Conservation (phyloP, 2,113 vertebrate genomes). For the Lanius collurio region DNA sequence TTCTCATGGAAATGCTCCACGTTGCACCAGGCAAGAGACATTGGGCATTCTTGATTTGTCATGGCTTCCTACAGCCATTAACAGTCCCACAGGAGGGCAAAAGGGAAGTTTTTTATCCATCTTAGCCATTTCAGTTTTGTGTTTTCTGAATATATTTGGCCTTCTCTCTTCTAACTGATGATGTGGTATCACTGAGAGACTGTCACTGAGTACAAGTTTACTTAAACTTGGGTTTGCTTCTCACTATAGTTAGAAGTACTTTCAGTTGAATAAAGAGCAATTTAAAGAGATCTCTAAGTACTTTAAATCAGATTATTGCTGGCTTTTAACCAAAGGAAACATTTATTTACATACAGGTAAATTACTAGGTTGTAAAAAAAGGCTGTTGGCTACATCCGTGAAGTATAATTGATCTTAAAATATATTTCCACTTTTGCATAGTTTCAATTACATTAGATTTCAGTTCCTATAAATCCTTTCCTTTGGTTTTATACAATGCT, state of each 20-base stretch:
- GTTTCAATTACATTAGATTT: background rate
- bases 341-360: background rate
- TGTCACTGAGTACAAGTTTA: background rate
- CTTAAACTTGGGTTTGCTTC: background rate
- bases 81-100: background rate
- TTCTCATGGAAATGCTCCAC: background rate
- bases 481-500: background rate
- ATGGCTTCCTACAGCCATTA: background rate
- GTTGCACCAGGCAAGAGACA: accelerated
- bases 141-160: background rate
- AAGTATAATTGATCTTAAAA: background rate
- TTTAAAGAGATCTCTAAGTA: background rate
- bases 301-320: background rate
- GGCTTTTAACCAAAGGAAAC: background rate
- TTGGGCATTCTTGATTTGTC: background rate
- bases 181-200: too few relatives aligned
- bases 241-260: background rate
- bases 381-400: background rate
- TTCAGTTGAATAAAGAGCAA: background rate
- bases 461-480: background rate
- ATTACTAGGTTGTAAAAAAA: background rate
- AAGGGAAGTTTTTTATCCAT: background rate
- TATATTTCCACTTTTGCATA: background rate
- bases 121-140: background rate
- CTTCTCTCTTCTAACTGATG: background rate